These are phyloP conservation scores for Tympanoctomys barrerae DNA, from an alignment of 2,797 vertebrate genomes.

Conservation along the genomic window DNA sequence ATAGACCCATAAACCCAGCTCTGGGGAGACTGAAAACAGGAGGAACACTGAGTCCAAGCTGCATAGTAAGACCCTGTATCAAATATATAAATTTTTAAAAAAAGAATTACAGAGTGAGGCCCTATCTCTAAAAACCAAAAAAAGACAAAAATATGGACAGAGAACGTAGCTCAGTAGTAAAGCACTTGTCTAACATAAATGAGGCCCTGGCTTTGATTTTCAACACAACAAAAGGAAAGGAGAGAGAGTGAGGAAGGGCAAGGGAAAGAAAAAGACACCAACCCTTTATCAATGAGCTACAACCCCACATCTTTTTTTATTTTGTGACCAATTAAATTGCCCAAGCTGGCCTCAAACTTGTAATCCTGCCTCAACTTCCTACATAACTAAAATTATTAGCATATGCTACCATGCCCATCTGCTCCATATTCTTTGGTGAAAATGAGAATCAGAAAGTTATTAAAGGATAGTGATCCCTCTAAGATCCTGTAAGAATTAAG, in stretches of 20 bases:
- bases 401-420: neutral
- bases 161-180: neutral
- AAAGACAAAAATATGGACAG: neutral
- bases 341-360: neutral
- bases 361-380: neutral
- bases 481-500: neutral
- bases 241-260: neutral
- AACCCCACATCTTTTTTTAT: neutral
- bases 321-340: neutral
- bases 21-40: too few relatives aligned
- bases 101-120: too few relatives aligned
- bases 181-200: neutral
- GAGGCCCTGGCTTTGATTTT: neutral
- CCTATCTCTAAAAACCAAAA: too few relatives aligned
- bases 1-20: too few relatives aligned
- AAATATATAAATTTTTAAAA: too few relatives aligned
- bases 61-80: too few relatives aligned
- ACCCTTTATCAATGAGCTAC: neutral
- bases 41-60: too few relatives aligned
- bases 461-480: neutral
- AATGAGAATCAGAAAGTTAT: conserved; percentile 32
- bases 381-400: neutral
- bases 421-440: neutral
- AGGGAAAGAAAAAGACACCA: conserved; percentile 16
- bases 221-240: neutral